phyloP scores from a whole-genome alignment of 2,797 vertebrate genomes.

The Anniella stebbinsi region DNA sequence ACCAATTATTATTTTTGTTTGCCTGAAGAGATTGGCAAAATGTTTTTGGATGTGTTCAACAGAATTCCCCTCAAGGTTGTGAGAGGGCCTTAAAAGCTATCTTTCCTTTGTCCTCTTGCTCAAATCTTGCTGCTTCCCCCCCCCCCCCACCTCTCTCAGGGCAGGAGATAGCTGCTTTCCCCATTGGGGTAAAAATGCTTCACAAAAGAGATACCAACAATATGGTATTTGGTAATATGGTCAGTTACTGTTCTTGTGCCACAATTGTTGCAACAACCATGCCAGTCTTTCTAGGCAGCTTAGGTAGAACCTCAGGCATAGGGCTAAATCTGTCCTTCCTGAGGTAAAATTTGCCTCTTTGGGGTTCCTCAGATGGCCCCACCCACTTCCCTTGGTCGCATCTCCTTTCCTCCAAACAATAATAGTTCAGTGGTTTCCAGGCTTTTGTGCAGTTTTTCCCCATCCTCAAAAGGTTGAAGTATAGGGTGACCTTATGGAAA shows the following conservation, averaged over 20 bases:
- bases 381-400: no score
- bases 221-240: background rate
- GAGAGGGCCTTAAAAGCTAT: background rate
- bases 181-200: background rate
- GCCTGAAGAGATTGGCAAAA: background rate
- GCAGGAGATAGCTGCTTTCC: background rate
- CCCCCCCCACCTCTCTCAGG: background rate
- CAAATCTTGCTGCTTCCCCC: background rate
- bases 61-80: background rate
- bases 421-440: no score
- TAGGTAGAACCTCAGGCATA: no score
- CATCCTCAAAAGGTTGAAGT: no score
- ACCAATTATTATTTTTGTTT: background rate
- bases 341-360: no score
- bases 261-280: background rate
- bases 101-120: background rate
- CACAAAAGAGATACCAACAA: no score
- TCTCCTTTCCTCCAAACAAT: no score
- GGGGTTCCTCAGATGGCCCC: no score
- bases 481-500: no score
- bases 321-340: no score
- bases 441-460: no score
- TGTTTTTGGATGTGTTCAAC: background rate
- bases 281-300: background rate
- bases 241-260: background rate